Evolutionary conservation across 2,113 vertebrate genomes (phyloP).

Genomic region (Chionis minor): DNA sequence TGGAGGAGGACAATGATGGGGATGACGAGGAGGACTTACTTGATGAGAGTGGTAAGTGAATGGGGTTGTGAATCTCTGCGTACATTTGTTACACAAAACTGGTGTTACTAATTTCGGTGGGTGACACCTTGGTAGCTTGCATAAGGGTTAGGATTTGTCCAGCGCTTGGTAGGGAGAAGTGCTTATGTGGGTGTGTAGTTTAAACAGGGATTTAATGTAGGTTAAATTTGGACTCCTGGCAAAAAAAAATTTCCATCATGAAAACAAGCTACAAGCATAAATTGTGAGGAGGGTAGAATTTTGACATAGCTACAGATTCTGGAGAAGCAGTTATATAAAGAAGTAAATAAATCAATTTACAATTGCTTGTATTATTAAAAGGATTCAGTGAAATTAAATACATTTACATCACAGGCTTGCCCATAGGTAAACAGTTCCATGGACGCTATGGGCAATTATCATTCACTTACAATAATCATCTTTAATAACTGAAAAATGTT

Average conservation of each 20-base stretch:
- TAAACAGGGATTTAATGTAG: neutral
- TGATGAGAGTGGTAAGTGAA: conserved; percentile 80
- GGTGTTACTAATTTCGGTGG: neutral
- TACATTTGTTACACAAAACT: neutral
- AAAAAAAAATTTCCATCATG: neutral
- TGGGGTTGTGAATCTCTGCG: neutral
- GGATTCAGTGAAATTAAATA: neutral
- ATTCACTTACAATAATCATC: neutral
- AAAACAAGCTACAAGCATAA: neutral
- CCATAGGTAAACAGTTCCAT: neutral
- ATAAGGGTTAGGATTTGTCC: neutral
- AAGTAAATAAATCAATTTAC: neutral
- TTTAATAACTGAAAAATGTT: neutral
- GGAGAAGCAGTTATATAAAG: neutral
- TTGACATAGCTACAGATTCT: neutral
- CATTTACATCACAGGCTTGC: neutral
- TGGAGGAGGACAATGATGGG: conserved; percentile 82
- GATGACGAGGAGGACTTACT: conserved; percentile 86
- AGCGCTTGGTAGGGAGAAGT: neutral
- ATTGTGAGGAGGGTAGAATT: neutral
- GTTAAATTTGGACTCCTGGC: neutral
- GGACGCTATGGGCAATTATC: neutral
- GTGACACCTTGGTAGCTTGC: neutral
- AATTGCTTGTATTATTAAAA: neutral
- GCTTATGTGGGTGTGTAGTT: neutral